Evolutionary conservation across 2,113 vertebrate species (phyloP).

Genomic region (Salvelinus fontinalis): DNA sequence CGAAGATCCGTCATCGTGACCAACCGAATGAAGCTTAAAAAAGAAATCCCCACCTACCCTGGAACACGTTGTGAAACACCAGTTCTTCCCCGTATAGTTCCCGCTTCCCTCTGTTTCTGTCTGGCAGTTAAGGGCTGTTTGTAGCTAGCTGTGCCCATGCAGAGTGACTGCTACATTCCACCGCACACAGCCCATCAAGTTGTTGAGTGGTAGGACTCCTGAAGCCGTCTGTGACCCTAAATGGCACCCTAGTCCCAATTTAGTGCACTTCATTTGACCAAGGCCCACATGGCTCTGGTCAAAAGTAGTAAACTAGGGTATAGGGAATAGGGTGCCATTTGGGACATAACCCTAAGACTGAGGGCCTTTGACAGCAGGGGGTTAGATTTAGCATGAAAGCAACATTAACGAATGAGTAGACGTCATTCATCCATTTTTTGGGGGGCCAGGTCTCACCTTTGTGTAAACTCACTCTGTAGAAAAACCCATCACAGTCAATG

Average conservation of each 20-base stretch:
- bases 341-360: not conserved
- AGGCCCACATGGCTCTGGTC: no score
- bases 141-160: slow-evolving; percentile 23
- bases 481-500: no score
- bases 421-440: not conserved
- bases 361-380: not conserved
- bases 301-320: no score
- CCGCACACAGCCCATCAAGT: slow-evolving; percentile 25
- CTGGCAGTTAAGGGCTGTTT: slow-evolving; percentile 32
- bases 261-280: no score
- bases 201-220: slow-evolving; percentile 13
- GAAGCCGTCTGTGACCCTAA: no score
- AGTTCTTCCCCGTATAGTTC: slow-evolving; percentile 14
- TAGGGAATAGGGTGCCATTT: no score
- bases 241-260: no score
- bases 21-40: slow-evolving; percentile 37
- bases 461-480: not conserved
- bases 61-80: slow-evolving; percentile 38
- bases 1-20: slow-evolving; percentile 39
- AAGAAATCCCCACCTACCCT: slow-evolving; percentile 42
- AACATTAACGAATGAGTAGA: not conserved
- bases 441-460: not conserved
- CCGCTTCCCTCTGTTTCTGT: slow-evolving; percentile 16
- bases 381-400: not conserved
- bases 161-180: slow-evolving; percentile 35